phyloP scores from a whole-genome alignment of 2,797 vertebrate species.

The Acomys russatus region DNA sequence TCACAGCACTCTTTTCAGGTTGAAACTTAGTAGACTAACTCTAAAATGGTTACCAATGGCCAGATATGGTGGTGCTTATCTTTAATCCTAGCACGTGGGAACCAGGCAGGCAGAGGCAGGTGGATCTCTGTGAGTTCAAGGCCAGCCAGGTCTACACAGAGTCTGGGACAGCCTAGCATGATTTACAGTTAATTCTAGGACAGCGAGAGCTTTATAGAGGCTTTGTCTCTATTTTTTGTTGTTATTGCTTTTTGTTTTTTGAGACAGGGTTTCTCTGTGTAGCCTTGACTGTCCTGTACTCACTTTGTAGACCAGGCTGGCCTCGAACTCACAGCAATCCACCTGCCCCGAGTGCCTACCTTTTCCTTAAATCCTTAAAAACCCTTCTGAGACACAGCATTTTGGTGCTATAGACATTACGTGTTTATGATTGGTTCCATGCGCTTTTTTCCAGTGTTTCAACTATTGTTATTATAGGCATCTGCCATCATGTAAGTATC shows the following conservation, averaged over 20 bases:
- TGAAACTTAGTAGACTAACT: background rate
- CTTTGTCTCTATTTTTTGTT: background rate
- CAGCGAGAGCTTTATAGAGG: background rate
- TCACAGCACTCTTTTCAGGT: background rate
- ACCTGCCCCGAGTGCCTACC: background rate
- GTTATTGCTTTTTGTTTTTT: too few relatives aligned
- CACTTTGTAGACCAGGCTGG: too few relatives aligned
- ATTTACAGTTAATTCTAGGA: background rate
- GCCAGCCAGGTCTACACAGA: background rate
- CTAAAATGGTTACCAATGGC: background rate
- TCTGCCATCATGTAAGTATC: background rate
- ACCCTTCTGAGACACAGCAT: background rate
- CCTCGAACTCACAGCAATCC: too few relatives aligned
- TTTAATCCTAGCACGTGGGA: background rate
- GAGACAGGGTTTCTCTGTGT: too few relatives aligned
- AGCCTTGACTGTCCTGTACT: too few relatives aligned
- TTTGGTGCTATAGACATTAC: background rate
- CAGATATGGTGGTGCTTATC: background rate
- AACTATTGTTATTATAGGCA: background rate
- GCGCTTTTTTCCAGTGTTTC: background rate
- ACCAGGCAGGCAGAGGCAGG: background rate
- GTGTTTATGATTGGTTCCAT: background rate
- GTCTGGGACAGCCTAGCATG: too few relatives aligned
- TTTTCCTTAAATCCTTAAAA: conserved; percentile 36
- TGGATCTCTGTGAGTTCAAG: background rate